phyloP scores from a whole-genome alignment of 2,113 vertebrate species.

The Felis catus region F.catus_Fca126_mat1.0 CM031419.1:32094501-32095000 shows the following conservation, averaged over 20 bases:
- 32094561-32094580: background rate
- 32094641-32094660: background rate
- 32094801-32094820: background rate
- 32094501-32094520: background rate
- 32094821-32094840: slow-evolving; percentile 41
- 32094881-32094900: background rate
- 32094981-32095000: background rate
- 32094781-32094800: slow-evolving; percentile 53
- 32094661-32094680: slow-evolving; percentile 38
- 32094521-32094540: background rate
- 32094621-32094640: background rate
- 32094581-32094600: background rate
- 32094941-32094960: background rate
- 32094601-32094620: background rate
- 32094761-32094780: slow-evolving; percentile 52
- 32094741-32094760: slow-evolving; percentile 56
- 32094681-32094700: slow-evolving; percentile 10
- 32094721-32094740: slow-evolving; percentile 37
- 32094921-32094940: no score
- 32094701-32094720: slow-evolving; percentile 50
- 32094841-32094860: background rate
- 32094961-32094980: background rate
- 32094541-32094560: background rate
- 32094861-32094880: background rate
- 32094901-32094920: background rate